These are phyloP conservation scores for Sus scrofa DNA, from an alignment of 2,113 vertebrate species.

Conservation along the genomic window T2T-Sscrofa CM000830.6:119620501-119621000, in stretches of 20 bases:
- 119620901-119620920: too few species aligned
- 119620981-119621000: too few species aligned
- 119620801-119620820: too few species aligned
- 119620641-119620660: neutral
- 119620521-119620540: constrained; percentile 41
- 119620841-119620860: too few species aligned
- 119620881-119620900: too few species aligned
- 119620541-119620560: neutral
- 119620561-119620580: constrained; percentile 1
- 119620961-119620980: too few species aligned
- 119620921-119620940: too few species aligned
- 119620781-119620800: neutral
- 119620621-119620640: constrained; percentile 15
- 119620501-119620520: constrained; percentile 6
- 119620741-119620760: neutral
- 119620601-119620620: neutral
- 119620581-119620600: constrained; percentile 57
- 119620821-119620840: too few species aligned
- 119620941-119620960: too few species aligned
- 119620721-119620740: neutral
- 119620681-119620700: neutral
- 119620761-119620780: constrained; percentile 25
- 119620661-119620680: neutral
- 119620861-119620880: too few species aligned
- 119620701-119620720: constrained; percentile 35